A percentile compares a stretch with the other conserved stretches of the same genome.
These are phyloP conservation scores for Melieria picta DNA, from an alignment of 2,888 invertebrate species.

Conservation along the genomic window DNA sequence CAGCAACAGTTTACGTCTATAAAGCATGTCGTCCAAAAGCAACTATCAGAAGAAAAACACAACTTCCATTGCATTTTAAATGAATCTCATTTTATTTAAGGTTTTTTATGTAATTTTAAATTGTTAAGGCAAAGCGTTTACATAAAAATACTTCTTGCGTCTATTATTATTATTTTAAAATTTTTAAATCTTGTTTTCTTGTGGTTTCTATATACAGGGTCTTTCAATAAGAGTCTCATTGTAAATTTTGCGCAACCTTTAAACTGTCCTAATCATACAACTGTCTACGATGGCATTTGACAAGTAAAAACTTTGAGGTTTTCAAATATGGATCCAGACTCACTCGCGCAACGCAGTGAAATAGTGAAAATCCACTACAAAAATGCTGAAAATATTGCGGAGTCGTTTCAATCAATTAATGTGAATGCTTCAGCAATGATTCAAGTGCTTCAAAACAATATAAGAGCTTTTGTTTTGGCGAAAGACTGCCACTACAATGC, in stretches of 20 bases:
- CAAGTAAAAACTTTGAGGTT: too few relatives aligned
- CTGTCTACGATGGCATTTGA: neutral
- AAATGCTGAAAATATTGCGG: neutral
- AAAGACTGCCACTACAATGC: too few relatives aligned
- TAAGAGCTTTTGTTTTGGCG: too few relatives aligned
- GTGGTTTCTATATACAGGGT: neutral
- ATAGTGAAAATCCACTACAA: conserved; percentile 23
- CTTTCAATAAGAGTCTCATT: too few relatives aligned
- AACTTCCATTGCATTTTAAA: conserved; percentile 20
- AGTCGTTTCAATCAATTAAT: neutral
- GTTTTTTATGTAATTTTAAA: conserved; percentile 36
- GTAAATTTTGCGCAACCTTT: conserved; percentile 9
- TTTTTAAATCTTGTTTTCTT: conserved; percentile 46
- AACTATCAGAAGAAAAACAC: too few relatives aligned
- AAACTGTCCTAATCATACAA: neutral
- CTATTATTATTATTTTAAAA: conserved; percentile 41
- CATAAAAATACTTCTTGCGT: conserved; percentile 60
- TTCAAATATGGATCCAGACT: too few relatives aligned
- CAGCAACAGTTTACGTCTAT: too few relatives aligned
- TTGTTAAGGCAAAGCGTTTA: conserved; percentile 65
- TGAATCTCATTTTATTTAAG: conserved; percentile 22
- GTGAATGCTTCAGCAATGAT: too few relatives aligned
- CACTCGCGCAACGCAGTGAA: too few relatives aligned
- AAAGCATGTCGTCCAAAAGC: too few relatives aligned
- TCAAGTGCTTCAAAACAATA: too few relatives aligned